Evolutionary conservation across 1,140 invertebrate genomes (phyloP).

Genomic region (Steinernema khuongi): DNA sequence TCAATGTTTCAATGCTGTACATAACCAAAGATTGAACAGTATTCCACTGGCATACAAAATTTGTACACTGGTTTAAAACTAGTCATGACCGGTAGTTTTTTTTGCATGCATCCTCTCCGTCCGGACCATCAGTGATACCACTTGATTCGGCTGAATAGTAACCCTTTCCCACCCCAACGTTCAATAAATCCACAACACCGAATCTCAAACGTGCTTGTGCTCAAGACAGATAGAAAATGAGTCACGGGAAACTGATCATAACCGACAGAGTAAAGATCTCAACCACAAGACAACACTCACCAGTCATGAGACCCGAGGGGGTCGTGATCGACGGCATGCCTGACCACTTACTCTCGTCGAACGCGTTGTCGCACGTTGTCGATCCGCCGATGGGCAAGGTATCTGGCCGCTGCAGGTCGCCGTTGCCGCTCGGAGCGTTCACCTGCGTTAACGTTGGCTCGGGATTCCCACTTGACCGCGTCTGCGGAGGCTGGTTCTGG

Average conservation of each 20-base stretch:
- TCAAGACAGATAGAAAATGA: neutral
- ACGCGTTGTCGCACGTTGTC: neutral
- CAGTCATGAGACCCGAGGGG: constrained; percentile 8
- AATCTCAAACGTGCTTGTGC: neutral
- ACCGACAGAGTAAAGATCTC: neutral
- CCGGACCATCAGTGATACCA: too few species aligned
- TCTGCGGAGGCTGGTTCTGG: neutral
- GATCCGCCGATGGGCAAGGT: neutral
- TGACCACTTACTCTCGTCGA: constrained; percentile 12
- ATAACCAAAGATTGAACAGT: too few species aligned
- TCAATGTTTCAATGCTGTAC: too few species aligned
- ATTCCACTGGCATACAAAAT: too few species aligned
- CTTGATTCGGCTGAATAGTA: too few species aligned
- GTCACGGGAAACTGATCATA: neutral
- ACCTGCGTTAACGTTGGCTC: neutral
- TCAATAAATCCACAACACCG: neutral
- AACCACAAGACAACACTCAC: constrained; percentile 15
- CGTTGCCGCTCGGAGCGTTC: neutral
- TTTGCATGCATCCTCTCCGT: too few species aligned
- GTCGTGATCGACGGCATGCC: constrained; percentile 11
- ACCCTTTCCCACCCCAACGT: too few species aligned
- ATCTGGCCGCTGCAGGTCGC: neutral
- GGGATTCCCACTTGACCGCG: neutral
- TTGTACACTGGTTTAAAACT: too few species aligned
- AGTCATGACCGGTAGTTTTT: too few species aligned